Evolutionary conservation across 2,888 invertebrate genomes (phyloP), one percentile per base, ranked within the genome.

Genomic region (Oscheius sp.): DNA sequence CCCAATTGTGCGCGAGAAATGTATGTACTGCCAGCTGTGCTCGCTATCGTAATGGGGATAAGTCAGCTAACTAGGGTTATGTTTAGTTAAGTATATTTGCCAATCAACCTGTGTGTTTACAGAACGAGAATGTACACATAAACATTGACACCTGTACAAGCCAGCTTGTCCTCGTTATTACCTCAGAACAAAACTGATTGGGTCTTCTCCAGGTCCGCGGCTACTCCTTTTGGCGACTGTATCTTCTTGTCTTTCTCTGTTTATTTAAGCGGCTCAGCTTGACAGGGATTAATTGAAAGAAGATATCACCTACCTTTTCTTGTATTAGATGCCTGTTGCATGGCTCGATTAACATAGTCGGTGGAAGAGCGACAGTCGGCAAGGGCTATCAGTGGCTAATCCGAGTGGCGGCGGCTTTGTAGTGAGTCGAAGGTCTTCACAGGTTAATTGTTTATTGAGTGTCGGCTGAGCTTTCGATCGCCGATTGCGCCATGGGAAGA

Each of bases 31-130:
- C 55, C 55, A 55, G 34, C 55, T 57, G 57, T 55, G 34, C 55
- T n/a, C n/a, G n/a, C n/a, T 31, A n/a, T 33, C 33, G 17, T 55
- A 55, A 33, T 33, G 55, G 31, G 34, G 31, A 31, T 55, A 55
- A 55, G 55, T 31, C 34, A 55, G 31, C 55, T 55, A 55, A 55
- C 55, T 55, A 55, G 55, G 33, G 15, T 2, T n/a, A 34, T 55
- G 55, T 55, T 55, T 55, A 34, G 55, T n/a, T 55, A 55, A 55
- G 55, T 20, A 17, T 55, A 33, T 55, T 55, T 55, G 55, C 55
- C 23, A 55, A 33, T 55, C 55, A 55, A 55, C 55, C 55, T 12
- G 55, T 55, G 55, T 55, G 55, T 31, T 33, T 34, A 10, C 55
- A 17, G 31, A n/a, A n/a, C n/a, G n/a, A n/a, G n/a, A n/a, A n/a